Conservation (phyloP, 2,797 vertebrate species). For the Xerus rutilus region DNA sequence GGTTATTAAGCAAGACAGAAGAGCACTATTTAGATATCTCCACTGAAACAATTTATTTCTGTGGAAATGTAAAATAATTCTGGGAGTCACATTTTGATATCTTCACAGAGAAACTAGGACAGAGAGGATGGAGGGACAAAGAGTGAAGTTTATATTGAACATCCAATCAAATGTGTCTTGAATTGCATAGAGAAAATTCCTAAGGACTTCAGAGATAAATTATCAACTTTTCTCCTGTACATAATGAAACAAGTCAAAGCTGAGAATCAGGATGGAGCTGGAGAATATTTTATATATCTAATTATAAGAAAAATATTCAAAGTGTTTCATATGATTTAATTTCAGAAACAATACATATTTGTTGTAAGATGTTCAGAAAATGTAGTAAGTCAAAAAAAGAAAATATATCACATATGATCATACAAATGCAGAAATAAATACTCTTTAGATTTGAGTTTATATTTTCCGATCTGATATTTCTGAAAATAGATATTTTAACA, state of each 20-base stretch:
- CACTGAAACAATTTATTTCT: constrained; percentile 83
- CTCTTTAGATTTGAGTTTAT: background rate
- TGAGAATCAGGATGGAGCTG: background rate
- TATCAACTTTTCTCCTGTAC: constrained; percentile 18
- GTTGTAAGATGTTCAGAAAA: constrained; percentile 23
- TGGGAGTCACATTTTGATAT: constrained; percentile 73
- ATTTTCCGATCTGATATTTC: background rate
- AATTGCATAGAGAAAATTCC: constrained; percentile 16
- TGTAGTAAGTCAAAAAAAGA: background rate
- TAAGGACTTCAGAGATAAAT: constrained; percentile 57
- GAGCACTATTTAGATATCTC: constrained; percentile 83
- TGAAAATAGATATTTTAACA: constrained; percentile 19
- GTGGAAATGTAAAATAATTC: constrained; percentile 82
- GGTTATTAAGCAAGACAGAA: constrained; percentile 84
- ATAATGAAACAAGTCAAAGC: constrained; percentile 46
- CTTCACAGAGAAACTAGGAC: background rate
- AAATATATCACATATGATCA: background rate
- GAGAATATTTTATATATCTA: background rate
- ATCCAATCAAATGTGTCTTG: background rate
- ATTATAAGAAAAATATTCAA: constrained; percentile 17
- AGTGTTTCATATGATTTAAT: background rate
- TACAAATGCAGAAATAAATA: background rate
- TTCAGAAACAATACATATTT: background rate
- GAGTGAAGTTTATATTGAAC: constrained; percentile 19
- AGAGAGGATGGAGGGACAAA: background rate